Conservation (phyloP, 2,113 vertebrate genomes). For the Acanthochromis polyacanthus region DNA sequence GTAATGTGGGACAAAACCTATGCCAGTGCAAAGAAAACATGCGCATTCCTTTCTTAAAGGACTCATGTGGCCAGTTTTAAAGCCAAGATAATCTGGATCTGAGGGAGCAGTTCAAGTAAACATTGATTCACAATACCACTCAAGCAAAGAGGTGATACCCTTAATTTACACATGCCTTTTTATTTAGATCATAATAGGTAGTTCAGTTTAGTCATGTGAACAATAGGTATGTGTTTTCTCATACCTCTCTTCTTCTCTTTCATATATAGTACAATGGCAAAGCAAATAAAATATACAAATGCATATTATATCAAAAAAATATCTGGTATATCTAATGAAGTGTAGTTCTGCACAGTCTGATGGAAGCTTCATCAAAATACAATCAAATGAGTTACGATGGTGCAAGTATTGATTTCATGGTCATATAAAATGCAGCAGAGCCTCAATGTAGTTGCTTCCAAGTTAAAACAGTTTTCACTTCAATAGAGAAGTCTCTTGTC, state of each 20-base stretch:
- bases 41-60: background rate
- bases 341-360: background rate
- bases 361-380: background rate
- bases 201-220: background rate
- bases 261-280: background rate
- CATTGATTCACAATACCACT: background rate
- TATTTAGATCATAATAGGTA: background rate
- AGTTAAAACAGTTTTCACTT: conserved; percentile 34
- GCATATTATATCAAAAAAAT: background rate
- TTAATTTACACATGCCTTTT: background rate
- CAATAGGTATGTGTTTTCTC: background rate
- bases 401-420: background rate
- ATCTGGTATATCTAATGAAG: background rate
- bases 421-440: background rate
- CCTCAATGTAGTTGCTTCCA: conserved; percentile 21
- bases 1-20: background rate
- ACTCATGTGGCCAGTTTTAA: background rate
- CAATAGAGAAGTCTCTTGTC: conserved; percentile 30
- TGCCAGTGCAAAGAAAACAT: background rate
- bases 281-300: background rate
- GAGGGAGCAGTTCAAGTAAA: background rate
- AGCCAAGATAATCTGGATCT: background rate
- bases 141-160: background rate
- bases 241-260: background rate
- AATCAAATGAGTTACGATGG: background rate